phyloP scores from a whole-genome alignment of 1,140 invertebrate species.

The Trachymyrmex septentrionalis region DNA sequence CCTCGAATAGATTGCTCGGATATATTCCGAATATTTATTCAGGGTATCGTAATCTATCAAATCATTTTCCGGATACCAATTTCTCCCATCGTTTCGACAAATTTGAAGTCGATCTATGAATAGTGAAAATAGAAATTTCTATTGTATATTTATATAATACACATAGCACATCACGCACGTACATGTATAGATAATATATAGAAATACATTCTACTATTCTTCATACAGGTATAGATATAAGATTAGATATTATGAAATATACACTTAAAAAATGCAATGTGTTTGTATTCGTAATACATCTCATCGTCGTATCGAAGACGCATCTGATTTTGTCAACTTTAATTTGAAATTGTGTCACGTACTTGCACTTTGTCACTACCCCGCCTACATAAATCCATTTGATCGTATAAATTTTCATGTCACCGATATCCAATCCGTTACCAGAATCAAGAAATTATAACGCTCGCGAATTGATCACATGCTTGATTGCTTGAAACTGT shows the following conservation, averaged over 20 bases:
- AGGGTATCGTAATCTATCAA: slow-evolving; percentile 17
- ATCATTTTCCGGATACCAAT: slow-evolving; percentile 12
- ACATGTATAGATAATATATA: not conserved
- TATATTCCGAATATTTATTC: slow-evolving; percentile 50
- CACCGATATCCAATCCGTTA: slow-evolving; percentile 32
- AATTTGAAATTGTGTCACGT: slow-evolving; percentile 56
- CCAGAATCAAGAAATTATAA: slow-evolving; percentile 48
- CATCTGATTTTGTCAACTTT: slow-evolving; percentile 52
- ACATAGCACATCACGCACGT: not conserved
- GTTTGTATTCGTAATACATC: slow-evolving; percentile 16
- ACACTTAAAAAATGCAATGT: not conserved
- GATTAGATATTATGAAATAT: slow-evolving; percentile 12
- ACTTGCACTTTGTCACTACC: slow-evolving; percentile 39
- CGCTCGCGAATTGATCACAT: slow-evolving; percentile 17
- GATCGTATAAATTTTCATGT: slow-evolving; percentile 40
- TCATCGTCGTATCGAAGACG: slow-evolving; percentile 22
- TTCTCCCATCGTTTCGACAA: slow-evolving; percentile 24
- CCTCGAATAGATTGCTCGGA: slow-evolving; percentile 15
- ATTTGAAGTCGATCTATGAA: slow-evolving; percentile 27
- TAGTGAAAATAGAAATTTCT: slow-evolving; percentile 17
- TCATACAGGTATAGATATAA: not conserved
- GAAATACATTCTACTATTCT: not conserved
- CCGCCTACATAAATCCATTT: slow-evolving; percentile 23
- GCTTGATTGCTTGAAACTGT: not conserved
- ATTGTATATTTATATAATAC: slow-evolving; percentile 26